phyloP scores from a whole-genome alignment of 2,888 invertebrate species.

The Pyralis farinalis region DNA sequence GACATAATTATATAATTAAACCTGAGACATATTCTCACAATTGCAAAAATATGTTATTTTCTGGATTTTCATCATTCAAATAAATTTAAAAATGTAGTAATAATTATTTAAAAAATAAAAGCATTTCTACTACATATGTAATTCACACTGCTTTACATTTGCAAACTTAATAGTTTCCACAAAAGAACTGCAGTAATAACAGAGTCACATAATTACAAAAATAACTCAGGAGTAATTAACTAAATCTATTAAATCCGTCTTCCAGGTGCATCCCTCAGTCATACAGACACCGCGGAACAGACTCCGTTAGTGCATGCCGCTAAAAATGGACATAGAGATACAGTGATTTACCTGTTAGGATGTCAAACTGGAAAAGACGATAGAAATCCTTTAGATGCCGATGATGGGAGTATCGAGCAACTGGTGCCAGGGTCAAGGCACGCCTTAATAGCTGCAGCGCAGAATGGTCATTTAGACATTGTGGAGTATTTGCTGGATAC shows the following conservation, averaged over 20 bases:
- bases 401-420: slow-evolving; percentile 81
- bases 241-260: not conserved
- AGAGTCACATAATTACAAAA: too few species aligned
- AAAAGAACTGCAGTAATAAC: too few species aligned
- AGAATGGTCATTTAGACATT: slow-evolving; percentile 92
- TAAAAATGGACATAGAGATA: slow-evolving; percentile 91
- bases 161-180: too few species aligned
- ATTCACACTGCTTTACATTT: too few species aligned
- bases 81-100: too few species aligned
- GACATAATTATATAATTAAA: too few species aligned
- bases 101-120: too few species aligned
- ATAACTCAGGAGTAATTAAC: too few species aligned
- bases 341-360: slow-evolving; percentile 93
- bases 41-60: too few species aligned
- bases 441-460: slow-evolving; percentile 92
- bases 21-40: too few species aligned
- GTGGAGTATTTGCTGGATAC: slow-evolving; percentile 94
- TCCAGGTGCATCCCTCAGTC: slow-evolving; percentile 86
- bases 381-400: slow-evolving; percentile 82
- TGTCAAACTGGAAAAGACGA: slow-evolving; percentile 83
- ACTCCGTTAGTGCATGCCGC: slow-evolving; percentile 96
- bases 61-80: too few species aligned
- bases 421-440: slow-evolving; percentile 92
- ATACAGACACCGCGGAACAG: slow-evolving; percentile 90
- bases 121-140: too few species aligned